phyloP scores from a whole-genome alignment of 2,888 invertebrate species.

The Macrosiphum euphorbiae region DNA sequence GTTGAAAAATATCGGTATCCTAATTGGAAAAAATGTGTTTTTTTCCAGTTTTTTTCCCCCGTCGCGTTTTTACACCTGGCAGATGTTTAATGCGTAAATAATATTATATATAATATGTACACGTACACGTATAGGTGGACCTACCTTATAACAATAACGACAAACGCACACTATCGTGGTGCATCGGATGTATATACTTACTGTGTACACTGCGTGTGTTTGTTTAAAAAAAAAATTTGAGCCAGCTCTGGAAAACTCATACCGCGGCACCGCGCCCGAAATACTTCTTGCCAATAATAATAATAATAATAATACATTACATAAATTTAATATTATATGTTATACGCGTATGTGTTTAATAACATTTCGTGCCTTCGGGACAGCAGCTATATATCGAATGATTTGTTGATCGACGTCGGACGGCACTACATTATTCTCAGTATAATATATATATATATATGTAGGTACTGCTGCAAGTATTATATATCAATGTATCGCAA shows the following conservation, averaged over 20 bases:
- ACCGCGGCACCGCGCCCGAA: background rate
- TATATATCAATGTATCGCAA: background rate
- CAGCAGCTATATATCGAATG: background rate
- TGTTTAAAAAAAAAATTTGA: background rate
- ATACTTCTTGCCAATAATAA: background rate
- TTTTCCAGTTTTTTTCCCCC: no score
- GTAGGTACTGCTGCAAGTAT: no score
- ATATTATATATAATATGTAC: background rate
- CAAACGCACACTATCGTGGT: background rate
- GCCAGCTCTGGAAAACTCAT: background rate
- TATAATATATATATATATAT: background rate
- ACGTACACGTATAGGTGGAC: background rate
- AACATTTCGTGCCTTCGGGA: background rate
- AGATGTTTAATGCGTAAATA: slow-evolving; percentile 38
- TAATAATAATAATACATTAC: background rate
- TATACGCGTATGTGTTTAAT: background rate
- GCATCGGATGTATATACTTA: background rate
- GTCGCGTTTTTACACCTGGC: slow-evolving; percentile 33
- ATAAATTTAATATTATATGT: background rate
- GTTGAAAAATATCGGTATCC: slow-evolving; percentile 23
- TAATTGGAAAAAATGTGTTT: slow-evolving; percentile 9
- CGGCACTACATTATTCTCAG: background rate
- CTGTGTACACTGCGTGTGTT: background rate
- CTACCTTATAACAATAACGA: background rate
- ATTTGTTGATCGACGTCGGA: background rate